Conservation (phyloP, 2,113 vertebrate species). For the Aegithalos caudatus region DNA sequence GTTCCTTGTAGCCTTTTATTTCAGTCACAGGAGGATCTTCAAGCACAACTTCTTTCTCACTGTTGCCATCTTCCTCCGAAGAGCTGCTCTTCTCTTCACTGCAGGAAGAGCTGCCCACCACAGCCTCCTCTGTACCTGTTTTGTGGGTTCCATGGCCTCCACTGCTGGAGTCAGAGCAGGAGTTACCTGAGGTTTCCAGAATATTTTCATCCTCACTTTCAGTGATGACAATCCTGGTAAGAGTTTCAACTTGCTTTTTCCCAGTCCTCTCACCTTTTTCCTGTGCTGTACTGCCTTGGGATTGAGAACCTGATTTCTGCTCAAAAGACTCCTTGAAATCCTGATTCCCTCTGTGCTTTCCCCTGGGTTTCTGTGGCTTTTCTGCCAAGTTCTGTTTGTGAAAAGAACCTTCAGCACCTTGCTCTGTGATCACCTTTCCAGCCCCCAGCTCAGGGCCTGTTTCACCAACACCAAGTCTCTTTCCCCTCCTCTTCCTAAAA, state of each 20-base stretch:
- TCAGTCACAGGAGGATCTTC: background rate
- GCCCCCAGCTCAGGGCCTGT: background rate
- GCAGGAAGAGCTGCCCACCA: background rate
- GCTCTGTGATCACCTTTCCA: background rate
- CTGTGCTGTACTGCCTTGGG: background rate
- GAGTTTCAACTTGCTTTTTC: background rate
- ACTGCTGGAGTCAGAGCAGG: background rate
- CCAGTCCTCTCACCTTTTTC: background rate
- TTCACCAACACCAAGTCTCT: background rate
- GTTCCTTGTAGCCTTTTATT: background rate
- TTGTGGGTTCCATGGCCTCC: background rate
- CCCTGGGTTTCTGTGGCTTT: background rate
- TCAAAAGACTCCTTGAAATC: background rate
- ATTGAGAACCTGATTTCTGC: background rate
- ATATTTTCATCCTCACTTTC: background rate
- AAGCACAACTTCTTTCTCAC: background rate
- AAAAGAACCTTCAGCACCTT: background rate
- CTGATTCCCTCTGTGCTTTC: background rate
- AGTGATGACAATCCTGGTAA: background rate
- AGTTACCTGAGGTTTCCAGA: background rate
- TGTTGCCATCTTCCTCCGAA: background rate
- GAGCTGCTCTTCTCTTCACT: background rate
- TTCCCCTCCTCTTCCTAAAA: background rate
- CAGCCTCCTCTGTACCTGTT: background rate
- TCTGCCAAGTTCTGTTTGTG: background rate